Evolutionary conservation across 2,888 invertebrate species (phyloP).

Genomic region (Linnaemya tessellans): DNA sequence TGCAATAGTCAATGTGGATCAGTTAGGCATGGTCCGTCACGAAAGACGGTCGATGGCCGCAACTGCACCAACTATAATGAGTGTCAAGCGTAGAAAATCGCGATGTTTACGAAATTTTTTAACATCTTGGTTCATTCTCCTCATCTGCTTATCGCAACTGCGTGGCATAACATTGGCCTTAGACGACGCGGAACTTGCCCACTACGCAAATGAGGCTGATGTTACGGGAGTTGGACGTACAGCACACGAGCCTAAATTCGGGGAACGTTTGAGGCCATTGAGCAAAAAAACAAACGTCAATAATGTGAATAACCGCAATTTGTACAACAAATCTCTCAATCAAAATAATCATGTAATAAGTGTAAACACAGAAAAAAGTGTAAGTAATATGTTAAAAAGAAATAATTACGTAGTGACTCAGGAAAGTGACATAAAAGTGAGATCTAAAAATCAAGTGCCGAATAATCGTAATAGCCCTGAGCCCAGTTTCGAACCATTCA

Average conservation of each 20-base stretch:
- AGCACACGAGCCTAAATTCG: slow-evolving; percentile 78
- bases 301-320: slow-evolving; percentile 36
- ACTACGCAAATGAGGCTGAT: slow-evolving; percentile 67
- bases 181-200: slow-evolving; percentile 59
- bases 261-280: slow-evolving; percentile 80
- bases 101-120: slow-evolving; percentile 60
- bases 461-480: slow-evolving; percentile 57
- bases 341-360: slow-evolving; percentile 52
- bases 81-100: slow-evolving; percentile 65
- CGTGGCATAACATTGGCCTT: slow-evolving; percentile 70
- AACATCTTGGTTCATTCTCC: slow-evolving; percentile 42
- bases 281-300: slow-evolving; percentile 75
- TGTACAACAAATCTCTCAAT: slow-evolving; percentile 63
- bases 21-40: slow-evolving; percentile 82
- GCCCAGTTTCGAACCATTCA: slow-evolving; percentile 61
- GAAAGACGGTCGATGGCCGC: slow-evolving; percentile 78
- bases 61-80: slow-evolving; percentile 66
- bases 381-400: slow-evolving; percentile 76
- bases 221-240: slow-evolving; percentile 71
- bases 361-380: slow-evolving; percentile 73
- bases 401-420: slow-evolving; percentile 75
- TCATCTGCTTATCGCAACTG: slow-evolving; percentile 53
- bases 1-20: slow-evolving; percentile 71
- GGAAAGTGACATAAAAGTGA: slow-evolving; percentile 74
- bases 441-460: slow-evolving; percentile 69